phyloP scores from a whole-genome alignment of 2,888 invertebrate genomes.

The Synergus itoensis region DNA sequence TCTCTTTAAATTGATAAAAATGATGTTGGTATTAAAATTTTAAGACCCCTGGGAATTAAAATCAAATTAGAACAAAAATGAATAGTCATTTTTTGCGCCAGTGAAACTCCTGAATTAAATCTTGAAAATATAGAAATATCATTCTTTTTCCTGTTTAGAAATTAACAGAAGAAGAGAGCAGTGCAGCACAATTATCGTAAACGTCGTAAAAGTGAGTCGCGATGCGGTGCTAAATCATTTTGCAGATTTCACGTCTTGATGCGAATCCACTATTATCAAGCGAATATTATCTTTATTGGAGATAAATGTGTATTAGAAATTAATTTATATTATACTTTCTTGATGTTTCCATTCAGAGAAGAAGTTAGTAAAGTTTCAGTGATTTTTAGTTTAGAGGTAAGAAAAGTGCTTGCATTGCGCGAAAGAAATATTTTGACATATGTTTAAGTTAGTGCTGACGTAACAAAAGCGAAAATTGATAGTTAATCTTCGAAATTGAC shows the following conservation, averaged over 20 bases:
- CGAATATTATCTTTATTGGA: too few relatives aligned
- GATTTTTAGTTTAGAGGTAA: too few relatives aligned
- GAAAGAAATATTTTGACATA: neutral
- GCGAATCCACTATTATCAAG: neutral
- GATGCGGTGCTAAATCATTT: constrained; percentile 20
- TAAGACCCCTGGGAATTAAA: too few relatives aligned
- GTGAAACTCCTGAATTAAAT: constrained; percentile 28
- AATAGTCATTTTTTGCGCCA: neutral
- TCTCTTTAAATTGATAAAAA: too few relatives aligned
- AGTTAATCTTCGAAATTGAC: constrained; percentile 1
- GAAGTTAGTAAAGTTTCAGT: too few relatives aligned
- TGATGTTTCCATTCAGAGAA: too few relatives aligned
- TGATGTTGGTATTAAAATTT: too few relatives aligned
- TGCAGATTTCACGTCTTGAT: constrained; percentile 5
- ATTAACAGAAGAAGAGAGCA: constrained; percentile 28
- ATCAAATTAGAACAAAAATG: too few relatives aligned
- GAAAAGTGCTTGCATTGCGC: too few relatives aligned
- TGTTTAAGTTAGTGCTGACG: neutral
- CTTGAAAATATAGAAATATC: constrained; percentile 14
- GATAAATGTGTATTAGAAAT: too few relatives aligned
- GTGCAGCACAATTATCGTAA: constrained; percentile 14
- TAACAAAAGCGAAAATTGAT: neutral
- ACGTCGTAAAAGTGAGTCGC: constrained; percentile 15
- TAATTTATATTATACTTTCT: too few relatives aligned
- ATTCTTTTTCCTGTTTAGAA: constrained; percentile 18